Evolutionary conservation across 1,140 invertebrate species (phyloP), one percentile per base, ranked within the genome.

Genomic region (Heliconius congener): DNA sequence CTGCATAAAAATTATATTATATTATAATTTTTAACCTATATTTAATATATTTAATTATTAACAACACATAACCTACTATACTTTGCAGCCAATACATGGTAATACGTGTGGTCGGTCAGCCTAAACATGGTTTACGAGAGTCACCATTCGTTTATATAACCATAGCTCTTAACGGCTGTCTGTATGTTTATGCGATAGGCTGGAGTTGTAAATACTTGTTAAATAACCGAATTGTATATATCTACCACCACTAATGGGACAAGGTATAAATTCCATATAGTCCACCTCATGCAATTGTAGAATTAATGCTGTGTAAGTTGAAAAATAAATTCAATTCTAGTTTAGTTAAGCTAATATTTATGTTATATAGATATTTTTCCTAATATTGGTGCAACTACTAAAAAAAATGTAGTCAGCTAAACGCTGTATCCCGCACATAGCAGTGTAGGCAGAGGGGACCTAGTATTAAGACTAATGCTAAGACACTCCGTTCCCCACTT

Each of bases 131-230:
- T 85, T 83, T 81, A 86, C 82, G 87, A 86, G 87, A 88, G 87
- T 88, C 85, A 79, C 80, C 75, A 78, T 72, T 82, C 79, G 81
- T 87, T 86, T 90, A 85, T 87, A 87, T 86, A 86, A 89, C 88
- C 83, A 87, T 86, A 80, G 82, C 76, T 83, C 86, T 86, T 89
- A 88, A 87, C 88, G 85, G 84, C 81, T 85, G 84, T 87, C 83
- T 66, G 80, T 92, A 80, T 80, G 74, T 80, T 80, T 80, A 80
- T 73, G 39, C 57, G 75, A 13, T 60, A 55, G 18, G 57, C 71
- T 71, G 60, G 39, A 55, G 73, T 42, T 74, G 71, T 80, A 76
- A 80, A 80, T 80, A 80, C 76, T 77, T 80, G 79, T 80, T 80
- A 80, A 73, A 80, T 80, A 80, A 73, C 52, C 75, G 73, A 80